Evolutionary conservation across 2,113 vertebrate genomes (phyloP), one percentile per base, ranked within the genome.

Genomic region (Mesembrinibis cayennensis): DNA sequence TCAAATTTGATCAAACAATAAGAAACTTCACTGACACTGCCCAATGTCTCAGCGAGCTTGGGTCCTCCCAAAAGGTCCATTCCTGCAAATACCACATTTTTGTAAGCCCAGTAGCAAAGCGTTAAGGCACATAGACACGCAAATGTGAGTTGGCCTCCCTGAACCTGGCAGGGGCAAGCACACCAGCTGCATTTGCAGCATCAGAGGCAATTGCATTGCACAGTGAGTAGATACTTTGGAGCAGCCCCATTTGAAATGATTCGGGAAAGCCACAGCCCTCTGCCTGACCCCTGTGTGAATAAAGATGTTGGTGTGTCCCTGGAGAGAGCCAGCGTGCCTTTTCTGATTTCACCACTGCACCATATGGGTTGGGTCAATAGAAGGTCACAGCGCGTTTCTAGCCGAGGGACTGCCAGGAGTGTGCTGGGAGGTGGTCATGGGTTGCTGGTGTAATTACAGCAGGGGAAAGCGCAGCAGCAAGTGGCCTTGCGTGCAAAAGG

Each of bases 351-450:
- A 15, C 63, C 8, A 5, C 53, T 42, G 59, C 47, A 55, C 40
- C 1, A 2, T 44, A 5, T 26, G 50, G 32, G 6, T 49, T 67
- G 55, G 49, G 61, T 40, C 59, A 50, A 45, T 9, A 12, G 72
- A 50, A 95, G n/a, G 25, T n/a, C 67, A 34, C 17, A 3, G 36
- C 0, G 8, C 7, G 30, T 47, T 63, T 61, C 8, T 20, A n/a
- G 50, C 55, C 0, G 4, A 53, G 59, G 69, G 29, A 19, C 10
- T 14, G 59, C 52, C 72, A n/a, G 65, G 9, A 13, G 38, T 34
- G 66, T 0, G 0, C 38, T 42, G n/a, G 47, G 59, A 62, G 27
- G 52, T 29, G 58, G 29, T 47, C 17, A 3, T 1, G 2, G 42
- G 13, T 29, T 19, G 7, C 63, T 1, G n/a, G 34, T 59, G 69